Conservation (phyloP, 1,140 invertebrate species). For the Zaprionus davidi region DNA sequence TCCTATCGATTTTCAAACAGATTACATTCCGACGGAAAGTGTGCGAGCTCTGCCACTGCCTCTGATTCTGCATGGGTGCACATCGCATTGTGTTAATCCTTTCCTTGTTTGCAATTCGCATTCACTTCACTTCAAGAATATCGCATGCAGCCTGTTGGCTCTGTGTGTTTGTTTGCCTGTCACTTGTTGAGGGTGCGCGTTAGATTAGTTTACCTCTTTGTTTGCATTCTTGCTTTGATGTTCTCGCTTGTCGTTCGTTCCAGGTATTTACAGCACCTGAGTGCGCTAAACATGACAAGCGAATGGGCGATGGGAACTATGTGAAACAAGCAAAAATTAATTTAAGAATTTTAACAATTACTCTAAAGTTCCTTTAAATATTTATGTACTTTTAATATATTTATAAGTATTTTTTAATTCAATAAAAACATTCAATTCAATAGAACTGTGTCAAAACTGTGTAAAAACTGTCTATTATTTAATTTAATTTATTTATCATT, state of each 20-base stretch:
- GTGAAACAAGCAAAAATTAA: background rate
- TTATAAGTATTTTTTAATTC: too few species aligned
- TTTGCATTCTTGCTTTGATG: slow-evolving; percentile 30
- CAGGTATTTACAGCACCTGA: slow-evolving; percentile 21
- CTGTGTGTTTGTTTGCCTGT: slow-evolving; percentile 21
- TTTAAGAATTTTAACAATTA: background rate
- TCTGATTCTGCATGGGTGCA: background rate
- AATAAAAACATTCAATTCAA: too few species aligned
- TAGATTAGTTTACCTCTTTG: slow-evolving; percentile 33
- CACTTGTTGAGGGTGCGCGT: slow-evolving; percentile 14
- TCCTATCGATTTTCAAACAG: slow-evolving; percentile 55
- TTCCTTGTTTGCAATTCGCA: slow-evolving; percentile 24
- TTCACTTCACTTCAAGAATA: slow-evolving; percentile 62
- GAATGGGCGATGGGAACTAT: background rate
- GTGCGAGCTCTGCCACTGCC: background rate
- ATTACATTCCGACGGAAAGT: background rate
- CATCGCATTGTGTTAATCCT: slow-evolving; percentile 36
- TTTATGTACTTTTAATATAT: too few species aligned
- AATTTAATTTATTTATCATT: too few species aligned
- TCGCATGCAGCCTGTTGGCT: slow-evolving; percentile 47
- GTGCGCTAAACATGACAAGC: background rate
- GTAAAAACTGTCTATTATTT: too few species aligned
- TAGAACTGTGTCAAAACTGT: too few species aligned
- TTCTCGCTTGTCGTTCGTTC: slow-evolving; percentile 18
- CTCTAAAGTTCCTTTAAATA: too few species aligned